phyloP scores from a whole-genome alignment of 2,113 vertebrate genomes.

The Chloropsis cyanopogon region DNA sequence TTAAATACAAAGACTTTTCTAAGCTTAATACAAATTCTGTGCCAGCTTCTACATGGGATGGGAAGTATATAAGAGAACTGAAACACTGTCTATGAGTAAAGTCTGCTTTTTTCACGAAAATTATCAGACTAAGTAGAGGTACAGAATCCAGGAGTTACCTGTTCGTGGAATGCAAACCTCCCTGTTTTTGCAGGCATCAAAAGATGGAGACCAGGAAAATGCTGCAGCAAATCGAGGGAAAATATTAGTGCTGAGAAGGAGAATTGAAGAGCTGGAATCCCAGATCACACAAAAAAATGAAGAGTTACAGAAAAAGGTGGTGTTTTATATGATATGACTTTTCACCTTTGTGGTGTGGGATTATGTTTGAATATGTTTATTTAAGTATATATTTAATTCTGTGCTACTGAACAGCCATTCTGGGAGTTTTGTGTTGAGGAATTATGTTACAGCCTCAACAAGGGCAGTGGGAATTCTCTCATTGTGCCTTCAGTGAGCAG shows the following conservation, averaged over 20 bases:
- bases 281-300: constrained; percentile 76
- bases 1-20: background rate
- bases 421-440: background rate
- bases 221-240: constrained; percentile 83
- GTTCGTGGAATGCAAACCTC: background rate
- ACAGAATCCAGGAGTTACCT: background rate
- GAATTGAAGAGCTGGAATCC: constrained; percentile 84
- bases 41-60: background rate
- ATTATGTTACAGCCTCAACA: background rate
- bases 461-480: background rate
- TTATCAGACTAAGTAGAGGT: background rate
- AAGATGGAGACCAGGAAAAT: constrained; percentile 77
- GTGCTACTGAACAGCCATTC: background rate
- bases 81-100: background rate
- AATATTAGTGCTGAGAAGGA: constrained; percentile 83
- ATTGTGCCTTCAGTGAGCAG: background rate
- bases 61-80: background rate
- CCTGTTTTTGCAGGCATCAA: constrained; percentile 44
- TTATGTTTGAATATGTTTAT: background rate
- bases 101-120: background rate
- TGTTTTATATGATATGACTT: background rate
- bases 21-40: background rate
- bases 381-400: background rate
- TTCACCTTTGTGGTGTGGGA: background rate
- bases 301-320: constrained; percentile 78